Conservation (phyloP, 1,140 invertebrate species). For the Rhagoletis pomonella region DNA sequence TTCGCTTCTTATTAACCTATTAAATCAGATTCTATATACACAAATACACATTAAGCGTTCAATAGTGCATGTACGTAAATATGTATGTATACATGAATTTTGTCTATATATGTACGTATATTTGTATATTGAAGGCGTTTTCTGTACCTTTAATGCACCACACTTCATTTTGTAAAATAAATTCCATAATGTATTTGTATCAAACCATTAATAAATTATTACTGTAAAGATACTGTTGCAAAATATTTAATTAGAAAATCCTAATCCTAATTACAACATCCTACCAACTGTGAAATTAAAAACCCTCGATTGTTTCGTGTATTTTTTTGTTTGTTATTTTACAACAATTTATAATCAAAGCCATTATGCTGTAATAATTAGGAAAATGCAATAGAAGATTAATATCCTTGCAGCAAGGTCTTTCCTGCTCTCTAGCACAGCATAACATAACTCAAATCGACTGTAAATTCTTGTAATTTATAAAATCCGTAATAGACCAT, state of each 20-base stretch:
- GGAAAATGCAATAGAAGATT: conserved; percentile 25
- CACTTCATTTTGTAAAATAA: not conserved
- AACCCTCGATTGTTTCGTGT: not conserved
- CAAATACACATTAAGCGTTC: too few species aligned
- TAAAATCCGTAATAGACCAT: conserved; percentile 2
- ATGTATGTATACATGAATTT: too few species aligned
- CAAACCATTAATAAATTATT: too few species aligned
- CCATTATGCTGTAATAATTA: not conserved
- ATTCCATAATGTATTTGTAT: not conserved
- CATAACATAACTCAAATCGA: not conserved
- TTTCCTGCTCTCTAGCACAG: not conserved
- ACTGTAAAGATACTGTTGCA: not conserved
- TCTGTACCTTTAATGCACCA: too few species aligned
- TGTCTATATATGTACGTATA: too few species aligned
- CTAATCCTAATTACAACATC: not conserved
- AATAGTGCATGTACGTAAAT: too few species aligned
- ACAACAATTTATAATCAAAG: too few species aligned
- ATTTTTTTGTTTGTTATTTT: not conserved
- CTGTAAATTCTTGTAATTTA: not conserved
- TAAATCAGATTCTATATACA: too few species aligned
- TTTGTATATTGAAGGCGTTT: too few species aligned
- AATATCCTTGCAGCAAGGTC: not conserved
- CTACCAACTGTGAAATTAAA: conserved; percentile 8
- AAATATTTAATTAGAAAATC: conserved; percentile 23
- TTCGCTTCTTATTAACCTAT: too few species aligned